Percentiles rank a stretch among this genome's conserved stretches.
These are phyloP conservation scores for Papilio elwesi DNA, from an alignment of 2,888 invertebrate species.

Conservation along the genomic window DNA sequence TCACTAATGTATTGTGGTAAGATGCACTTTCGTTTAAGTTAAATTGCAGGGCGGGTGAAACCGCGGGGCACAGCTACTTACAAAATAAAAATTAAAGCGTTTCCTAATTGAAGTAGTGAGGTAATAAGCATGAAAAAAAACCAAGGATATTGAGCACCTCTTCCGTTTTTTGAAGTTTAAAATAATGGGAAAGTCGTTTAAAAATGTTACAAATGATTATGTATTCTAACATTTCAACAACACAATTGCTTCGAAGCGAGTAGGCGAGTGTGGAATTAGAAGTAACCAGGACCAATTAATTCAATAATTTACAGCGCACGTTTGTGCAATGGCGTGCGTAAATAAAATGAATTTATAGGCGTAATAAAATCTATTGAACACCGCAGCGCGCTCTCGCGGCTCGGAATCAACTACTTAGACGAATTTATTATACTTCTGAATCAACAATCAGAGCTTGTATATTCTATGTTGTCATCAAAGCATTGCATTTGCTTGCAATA, in stretches of 20 bases:
- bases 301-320: conserved; percentile 40
- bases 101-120: too few species aligned
- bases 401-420: neutral
- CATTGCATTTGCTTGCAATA: neutral
- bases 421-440: conserved; percentile 47
- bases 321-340: conserved; percentile 41
- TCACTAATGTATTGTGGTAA: too few species aligned
- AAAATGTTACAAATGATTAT: too few species aligned
- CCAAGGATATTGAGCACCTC: too few species aligned
- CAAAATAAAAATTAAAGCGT: too few species aligned
- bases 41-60: too few species aligned
- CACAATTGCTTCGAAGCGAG: neutral
- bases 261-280: neutral
- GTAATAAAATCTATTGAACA: conserved; percentile 57
- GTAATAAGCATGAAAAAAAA: too few species aligned
- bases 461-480: neutral
- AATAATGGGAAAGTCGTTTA: too few species aligned
- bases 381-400: conserved; percentile 44
- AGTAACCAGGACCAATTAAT: conserved; percentile 40
- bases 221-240: too few species aligned
- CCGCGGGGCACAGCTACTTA: too few species aligned
- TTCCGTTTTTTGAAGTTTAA: too few species aligned
- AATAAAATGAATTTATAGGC: conserved; percentile 56
- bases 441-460: neutral
- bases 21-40: too few species aligned